A percentile compares a stretch with the other conserved stretches of the same genome.
phyloP scores from a whole-genome alignment of 2,797 vertebrate species.

The Jordanella pulchra region DNA sequence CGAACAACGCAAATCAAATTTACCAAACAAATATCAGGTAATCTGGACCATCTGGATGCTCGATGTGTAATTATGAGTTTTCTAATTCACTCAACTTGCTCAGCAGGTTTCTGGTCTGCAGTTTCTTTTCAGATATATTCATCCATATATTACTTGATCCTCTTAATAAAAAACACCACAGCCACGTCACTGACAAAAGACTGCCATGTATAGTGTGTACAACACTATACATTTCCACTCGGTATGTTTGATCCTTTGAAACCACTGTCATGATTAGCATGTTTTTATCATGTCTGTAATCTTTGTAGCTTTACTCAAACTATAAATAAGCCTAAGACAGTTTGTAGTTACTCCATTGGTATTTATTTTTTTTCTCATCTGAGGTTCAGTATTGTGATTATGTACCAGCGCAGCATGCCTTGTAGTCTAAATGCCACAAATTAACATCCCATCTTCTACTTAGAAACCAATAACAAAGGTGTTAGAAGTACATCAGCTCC shows the following conservation, averaged over 20 bases:
- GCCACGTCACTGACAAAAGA: background rate
- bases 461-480: constrained; percentile 4
- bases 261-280: too few relatives aligned
- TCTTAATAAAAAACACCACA: background rate
- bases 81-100: background rate
- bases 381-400: background rate
- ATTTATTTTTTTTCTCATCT: background rate
- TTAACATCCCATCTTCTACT: constrained; percentile 5
- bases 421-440: constrained; percentile 1
- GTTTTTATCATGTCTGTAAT: too few relatives aligned
- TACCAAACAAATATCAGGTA: background rate
- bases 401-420: background rate
- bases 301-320: background rate
- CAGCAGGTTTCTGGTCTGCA: background rate
- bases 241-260: background rate
- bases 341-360: background rate
- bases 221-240: background rate
- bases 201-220: background rate
- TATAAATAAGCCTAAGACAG: background rate
- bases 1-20: background rate
- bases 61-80: background rate
- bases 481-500: constrained; percentile 1
- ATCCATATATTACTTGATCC: background rate
- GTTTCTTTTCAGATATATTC: background rate
- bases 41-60: background rate